Evolutionary conservation across 2,888 invertebrate genomes (phyloP), one percentile per base, ranked within the genome.

Genomic region (Clanis bilineata): DNA sequence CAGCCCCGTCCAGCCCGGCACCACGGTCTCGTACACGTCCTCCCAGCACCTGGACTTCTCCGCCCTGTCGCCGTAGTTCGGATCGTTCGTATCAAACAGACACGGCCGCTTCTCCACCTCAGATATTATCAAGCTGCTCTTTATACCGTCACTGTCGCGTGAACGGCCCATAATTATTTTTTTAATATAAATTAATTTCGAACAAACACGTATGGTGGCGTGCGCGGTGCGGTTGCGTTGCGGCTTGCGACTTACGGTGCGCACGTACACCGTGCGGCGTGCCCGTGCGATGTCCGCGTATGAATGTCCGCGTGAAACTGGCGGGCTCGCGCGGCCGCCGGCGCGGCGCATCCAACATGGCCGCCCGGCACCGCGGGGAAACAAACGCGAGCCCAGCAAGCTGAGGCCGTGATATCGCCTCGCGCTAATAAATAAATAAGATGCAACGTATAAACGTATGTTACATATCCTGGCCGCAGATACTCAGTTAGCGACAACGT

Each of bases 41-140:
- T 90, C 89, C 92, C 92, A 92, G 71, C 85, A 85, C 65, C 86
- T 76, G 67, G 82, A 80, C 86, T 92, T 92, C 79, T 86, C 90
- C 38, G 85, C 80, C 67, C 90, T 78, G 64, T 92, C 92, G 3
- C 91, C 87, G 69, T 92, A 90, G 67, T 82, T 85, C 36, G 80
- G 72, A 68, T 91, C 85, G 64, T 90, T 90, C 28, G 88, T 85
- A 64, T 92, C 92, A 69, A 83, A 92, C 57, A 92, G 68, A 57
- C 92, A 91, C 51, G 89, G 82, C 64, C 91, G 76, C 62, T 81
- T 88, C 71, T 89, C 86, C 64, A 92, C 91, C 72, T 91, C 90
- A 1, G 83, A 70, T 41, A 92, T 83, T 63, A 92, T 90, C 58
- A 80, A 65, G 68, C 80, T 83, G 68, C 90, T 90, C 64, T 90